Conservation (phyloP, 2,797 vertebrate genomes). For the Hydrolagus colliei region DNA sequence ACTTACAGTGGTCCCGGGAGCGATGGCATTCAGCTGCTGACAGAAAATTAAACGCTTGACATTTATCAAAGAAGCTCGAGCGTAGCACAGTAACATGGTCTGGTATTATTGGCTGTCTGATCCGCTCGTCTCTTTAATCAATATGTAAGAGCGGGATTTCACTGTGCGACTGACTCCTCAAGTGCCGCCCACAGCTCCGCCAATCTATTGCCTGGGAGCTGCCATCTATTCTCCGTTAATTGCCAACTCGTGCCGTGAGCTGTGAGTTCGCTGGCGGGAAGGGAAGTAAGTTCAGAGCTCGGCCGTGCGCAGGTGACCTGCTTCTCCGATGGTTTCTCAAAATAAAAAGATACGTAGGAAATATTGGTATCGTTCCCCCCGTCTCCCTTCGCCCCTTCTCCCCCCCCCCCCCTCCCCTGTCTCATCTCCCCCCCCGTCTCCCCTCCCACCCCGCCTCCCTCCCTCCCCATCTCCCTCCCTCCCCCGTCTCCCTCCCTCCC, state of each 20-base stretch:
- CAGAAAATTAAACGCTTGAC: neutral
- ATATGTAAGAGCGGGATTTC: neutral
- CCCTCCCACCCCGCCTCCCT: neutral
- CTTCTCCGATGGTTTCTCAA: neutral
- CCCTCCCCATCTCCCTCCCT: neutral
- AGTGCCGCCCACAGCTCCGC: neutral
- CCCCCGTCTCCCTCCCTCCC: no score
- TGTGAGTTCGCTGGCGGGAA: neutral
- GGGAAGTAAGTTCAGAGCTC: neutral
- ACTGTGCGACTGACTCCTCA: neutral
- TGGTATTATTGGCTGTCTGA: neutral
- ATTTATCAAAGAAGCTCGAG: neutral
- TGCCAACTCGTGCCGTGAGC: neutral
- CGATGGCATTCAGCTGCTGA: neutral
- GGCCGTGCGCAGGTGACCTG: neutral
- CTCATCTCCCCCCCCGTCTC: neutral
- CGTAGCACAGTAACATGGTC: neutral
- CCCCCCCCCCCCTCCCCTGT: no score
- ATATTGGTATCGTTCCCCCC: neutral
- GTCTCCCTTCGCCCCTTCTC: neutral
- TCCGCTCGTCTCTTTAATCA: slow-evolving; percentile 15
- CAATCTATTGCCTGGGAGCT: slow-evolving; percentile 16
- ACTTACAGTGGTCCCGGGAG: neutral
- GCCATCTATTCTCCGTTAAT: neutral
- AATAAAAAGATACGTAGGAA: no score